These are phyloP conservation scores for Drosophila nebulosa DNA, from an alignment of 1,140 invertebrate species.

Conservation along the genomic window DNA sequence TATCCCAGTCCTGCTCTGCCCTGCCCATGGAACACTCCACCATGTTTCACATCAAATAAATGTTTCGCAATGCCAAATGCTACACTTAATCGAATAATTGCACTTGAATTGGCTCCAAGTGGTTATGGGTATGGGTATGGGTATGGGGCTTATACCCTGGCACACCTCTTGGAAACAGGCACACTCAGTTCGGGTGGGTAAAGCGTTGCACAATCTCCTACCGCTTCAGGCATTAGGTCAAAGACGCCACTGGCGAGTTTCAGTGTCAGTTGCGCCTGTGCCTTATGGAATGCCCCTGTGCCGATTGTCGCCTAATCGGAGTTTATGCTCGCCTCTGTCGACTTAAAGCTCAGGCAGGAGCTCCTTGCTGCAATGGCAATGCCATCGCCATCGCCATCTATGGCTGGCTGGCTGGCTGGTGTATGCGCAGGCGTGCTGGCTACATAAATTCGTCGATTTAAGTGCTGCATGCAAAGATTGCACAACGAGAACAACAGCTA, in stretches of 20 bases:
- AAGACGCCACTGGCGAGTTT: constrained; percentile 8
- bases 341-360: constrained; percentile 28
- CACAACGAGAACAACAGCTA: constrained; percentile 30
- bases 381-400: too few species aligned
- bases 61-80: background rate
- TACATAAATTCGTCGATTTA: constrained; percentile 78
- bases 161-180: background rate
- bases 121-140: background rate
- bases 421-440: constrained; percentile 61
- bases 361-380: too few species aligned
- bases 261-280: constrained; percentile 15
- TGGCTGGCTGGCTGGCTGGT: constrained; percentile 7
- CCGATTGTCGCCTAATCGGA: constrained; percentile 75
- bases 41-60: background rate
- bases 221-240: constrained; percentile 48
- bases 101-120: constrained; percentile 18
- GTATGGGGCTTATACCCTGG: background rate
- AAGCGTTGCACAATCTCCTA: background rate
- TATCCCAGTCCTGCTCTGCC: too few species aligned
- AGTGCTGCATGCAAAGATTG: constrained; percentile 71
- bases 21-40: too few species aligned
- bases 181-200: background rate
- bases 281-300: constrained; percentile 26
- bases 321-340: constrained; percentile 76
- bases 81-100: constrained; percentile 15